A percentile compares a stretch with the other conserved stretches of the same genome.
phyloP scores from a whole-genome alignment of 2,113 vertebrate genomes.

The Scophthalmus maximus region DNA sequence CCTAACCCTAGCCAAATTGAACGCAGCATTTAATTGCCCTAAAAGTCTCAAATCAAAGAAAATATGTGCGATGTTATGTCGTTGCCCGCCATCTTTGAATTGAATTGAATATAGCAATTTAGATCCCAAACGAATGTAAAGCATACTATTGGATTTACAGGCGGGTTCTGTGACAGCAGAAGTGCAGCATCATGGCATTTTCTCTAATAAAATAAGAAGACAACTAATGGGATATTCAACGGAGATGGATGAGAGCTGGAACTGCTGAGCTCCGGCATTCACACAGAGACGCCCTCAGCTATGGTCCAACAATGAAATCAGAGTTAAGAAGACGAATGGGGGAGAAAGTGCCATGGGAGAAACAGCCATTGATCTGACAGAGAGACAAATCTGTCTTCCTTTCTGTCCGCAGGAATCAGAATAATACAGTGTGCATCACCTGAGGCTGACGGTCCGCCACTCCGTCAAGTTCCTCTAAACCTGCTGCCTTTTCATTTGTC shows the following conservation, averaged over 20 bases:
- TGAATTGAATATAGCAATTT: slow-evolving; percentile 33
- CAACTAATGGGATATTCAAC: slow-evolving; percentile 31
- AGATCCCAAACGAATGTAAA: slow-evolving; percentile 12
- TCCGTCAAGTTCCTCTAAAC: slow-evolving; percentile 14
- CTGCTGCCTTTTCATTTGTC: slow-evolving; percentile 20
- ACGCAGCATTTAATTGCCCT: too few relatives aligned
- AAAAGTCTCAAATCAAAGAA: too few relatives aligned
- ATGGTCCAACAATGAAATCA: slow-evolving; percentile 58
- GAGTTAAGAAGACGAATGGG: slow-evolving; percentile 63
- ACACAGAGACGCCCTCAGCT: slow-evolving; percentile 29
- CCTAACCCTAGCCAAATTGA: too few relatives aligned
- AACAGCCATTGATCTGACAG: slow-evolving; percentile 60
- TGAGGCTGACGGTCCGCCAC: slow-evolving; percentile 24
- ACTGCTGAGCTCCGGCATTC: slow-evolving; percentile 49
- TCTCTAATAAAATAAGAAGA: slow-evolving; percentile 27
- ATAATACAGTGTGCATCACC: slow-evolving; percentile 52
- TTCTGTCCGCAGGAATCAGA: slow-evolving; percentile 50
- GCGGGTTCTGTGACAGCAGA: slow-evolving; percentile 23
- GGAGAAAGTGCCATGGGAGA: slow-evolving; percentile 55
- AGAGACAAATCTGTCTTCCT: slow-evolving; percentile 66
- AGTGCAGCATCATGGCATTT: slow-evolving; percentile 39
- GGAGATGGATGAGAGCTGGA: slow-evolving; percentile 48
- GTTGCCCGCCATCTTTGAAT: too few relatives aligned
- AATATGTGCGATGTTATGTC: too few relatives aligned
- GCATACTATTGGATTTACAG: slow-evolving; percentile 32